These are phyloP conservation scores for Nemoura dubitans DNA, from an alignment of 2,888 invertebrate species.

Conservation along the genomic window DNA sequence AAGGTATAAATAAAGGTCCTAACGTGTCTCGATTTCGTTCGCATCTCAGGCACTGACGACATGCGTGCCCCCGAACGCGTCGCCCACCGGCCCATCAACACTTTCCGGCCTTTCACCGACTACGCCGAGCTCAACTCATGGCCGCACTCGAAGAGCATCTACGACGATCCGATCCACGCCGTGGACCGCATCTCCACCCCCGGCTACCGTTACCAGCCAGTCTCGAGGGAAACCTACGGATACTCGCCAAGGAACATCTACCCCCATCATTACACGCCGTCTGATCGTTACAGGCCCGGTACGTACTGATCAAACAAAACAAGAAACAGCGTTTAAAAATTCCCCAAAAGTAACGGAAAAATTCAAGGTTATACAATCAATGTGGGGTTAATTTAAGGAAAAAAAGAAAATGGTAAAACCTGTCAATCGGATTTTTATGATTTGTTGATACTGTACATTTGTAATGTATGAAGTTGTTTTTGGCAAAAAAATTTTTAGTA, in stretches of 20 bases:
- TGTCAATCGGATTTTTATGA: conserved; percentile 16
- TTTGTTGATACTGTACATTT: conserved; percentile 16
- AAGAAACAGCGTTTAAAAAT: background rate
- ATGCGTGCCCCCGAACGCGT: conserved; percentile 82
- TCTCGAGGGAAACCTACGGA: conserved; percentile 89
- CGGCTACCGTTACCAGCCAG: conserved; percentile 90
- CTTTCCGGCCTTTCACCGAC: conserved; percentile 72
- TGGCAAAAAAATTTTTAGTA: background rate
- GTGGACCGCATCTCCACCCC: conserved; percentile 86
- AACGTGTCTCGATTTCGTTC: no score
- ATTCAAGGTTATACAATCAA: background rate
- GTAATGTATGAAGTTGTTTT: background rate
- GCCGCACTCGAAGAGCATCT: conserved; percentile 86
- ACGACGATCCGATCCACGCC: conserved; percentile 82
- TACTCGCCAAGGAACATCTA: conserved; percentile 89
- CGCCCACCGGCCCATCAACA: conserved; percentile 72
- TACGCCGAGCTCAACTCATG: conserved; percentile 78
- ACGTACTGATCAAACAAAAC: conserved; percentile 65
- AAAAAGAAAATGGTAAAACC: conserved; percentile 27
- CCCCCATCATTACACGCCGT: conserved; percentile 81
- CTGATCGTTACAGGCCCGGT: conserved; percentile 87
- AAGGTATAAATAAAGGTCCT: no score
- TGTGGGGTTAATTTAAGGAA: background rate
- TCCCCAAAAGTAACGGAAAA: background rate
- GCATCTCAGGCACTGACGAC: conserved; percentile 94